These are phyloP conservation scores for Papilio demoleus DNA, from an alignment of 2,888 invertebrate genomes.

Conservation along the genomic window DNA sequence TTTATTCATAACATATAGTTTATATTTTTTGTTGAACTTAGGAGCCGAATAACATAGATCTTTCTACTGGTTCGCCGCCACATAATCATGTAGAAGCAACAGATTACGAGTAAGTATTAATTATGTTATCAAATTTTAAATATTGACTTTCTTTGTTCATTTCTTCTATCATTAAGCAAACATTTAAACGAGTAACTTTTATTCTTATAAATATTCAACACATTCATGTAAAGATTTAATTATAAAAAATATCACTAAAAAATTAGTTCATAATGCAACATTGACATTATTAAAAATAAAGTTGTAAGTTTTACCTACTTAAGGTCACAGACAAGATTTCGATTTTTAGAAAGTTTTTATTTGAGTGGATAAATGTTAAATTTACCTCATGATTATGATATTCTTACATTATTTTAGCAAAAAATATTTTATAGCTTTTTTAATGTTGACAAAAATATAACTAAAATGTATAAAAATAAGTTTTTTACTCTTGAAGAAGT, in stretches of 20 bases:
- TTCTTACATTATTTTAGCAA: too few relatives aligned
- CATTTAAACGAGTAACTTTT: constrained; percentile 5
- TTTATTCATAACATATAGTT: constrained; percentile 18
- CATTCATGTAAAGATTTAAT: not conserved
- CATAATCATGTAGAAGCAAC: constrained; percentile 56
- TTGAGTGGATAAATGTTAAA: too few relatives aligned
- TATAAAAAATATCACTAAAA: not conserved
- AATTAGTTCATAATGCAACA: not conserved
- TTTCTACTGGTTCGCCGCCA: constrained; percentile 59
- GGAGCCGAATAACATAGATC: constrained; percentile 58
- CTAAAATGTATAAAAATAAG: too few relatives aligned
- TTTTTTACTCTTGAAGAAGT: too few relatives aligned
- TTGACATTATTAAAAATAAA: not conserved
- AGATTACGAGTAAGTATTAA: constrained; percentile 70
- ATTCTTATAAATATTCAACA: not conserved
- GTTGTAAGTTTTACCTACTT: not conserved
- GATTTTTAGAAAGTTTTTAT: constrained; percentile 5
- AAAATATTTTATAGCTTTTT: too few relatives aligned
- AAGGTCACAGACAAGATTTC: not conserved
- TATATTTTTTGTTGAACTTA: constrained; percentile 43
- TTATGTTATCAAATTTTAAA: constrained; percentile 41
- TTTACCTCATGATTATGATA: too few relatives aligned
- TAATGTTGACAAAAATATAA: too few relatives aligned
- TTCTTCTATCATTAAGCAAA: constrained; percentile 35
- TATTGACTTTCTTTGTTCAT: constrained; percentile 40